Base-by-base conservation (phyloP, 2,113 vertebrate species). In the Bubalus kerabau region DNA sequence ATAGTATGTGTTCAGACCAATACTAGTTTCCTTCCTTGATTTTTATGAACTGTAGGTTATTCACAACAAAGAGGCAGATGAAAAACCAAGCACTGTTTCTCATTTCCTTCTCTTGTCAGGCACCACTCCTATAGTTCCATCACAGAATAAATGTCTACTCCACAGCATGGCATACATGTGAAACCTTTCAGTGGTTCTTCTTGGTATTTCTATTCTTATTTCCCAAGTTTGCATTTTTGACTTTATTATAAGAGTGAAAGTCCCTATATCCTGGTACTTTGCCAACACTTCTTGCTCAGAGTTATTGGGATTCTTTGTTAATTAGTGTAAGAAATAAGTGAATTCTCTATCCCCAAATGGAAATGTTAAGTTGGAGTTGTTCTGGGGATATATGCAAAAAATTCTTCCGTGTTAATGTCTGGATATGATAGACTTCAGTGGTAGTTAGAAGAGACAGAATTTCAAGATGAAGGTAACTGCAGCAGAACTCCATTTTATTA, bases 381-480 rank as follows among this genome's bases (percentile, higher is more conserved):
- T 84, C 40, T 86, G 21, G 3, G 46, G 10, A 84, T 28, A 43
- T 11, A 87, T 88, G 40, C 10, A 52, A 50, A 95, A 87, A 78
- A 7, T 80, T 60, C 36, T 46, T 54, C 36, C 30, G 13, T 88
- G 36, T 74, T 95, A 96, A 84, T 92, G 30, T 84, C 7, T 60
- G 19, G 80, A 30, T 81, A 9, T 96, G 57, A 81, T 40, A 94
- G 26, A 93, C 56, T 54, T 81, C 50, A 92, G 74, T 1, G 2
- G 26, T 48, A 78, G 28, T 67, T 91, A 82, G n/a, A 82, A 48
- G 50, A 6, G 26, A 92, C 7, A 76, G 23, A 91, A 84, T 93
- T 87, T 97, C 19, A 95, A 89, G 52, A 80, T 87, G 90, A 59
- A 19, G 52, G 3, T 56, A 87, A 83, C 57, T 97, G 56, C 7